phyloP scores from a whole-genome alignment of 1,140 invertebrate species.

The Drosophila trapezifrons region DNA sequence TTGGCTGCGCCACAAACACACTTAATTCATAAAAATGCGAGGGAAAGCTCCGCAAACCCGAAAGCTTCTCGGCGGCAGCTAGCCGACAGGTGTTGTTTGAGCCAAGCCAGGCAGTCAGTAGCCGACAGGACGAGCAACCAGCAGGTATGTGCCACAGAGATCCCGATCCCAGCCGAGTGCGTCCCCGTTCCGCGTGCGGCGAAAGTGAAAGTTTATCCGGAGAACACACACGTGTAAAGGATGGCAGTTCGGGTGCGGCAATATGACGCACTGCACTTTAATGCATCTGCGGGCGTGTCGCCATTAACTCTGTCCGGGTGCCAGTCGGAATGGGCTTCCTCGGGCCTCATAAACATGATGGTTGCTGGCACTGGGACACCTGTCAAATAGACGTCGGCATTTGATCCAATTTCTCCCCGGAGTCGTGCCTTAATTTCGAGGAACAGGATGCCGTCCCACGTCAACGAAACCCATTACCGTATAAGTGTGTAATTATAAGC shows the following conservation, averaged over 20 bases:
- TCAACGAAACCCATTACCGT: slow-evolving; percentile 6
- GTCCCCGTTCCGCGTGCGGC: background rate
- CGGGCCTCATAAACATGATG: slow-evolving; percentile 1
- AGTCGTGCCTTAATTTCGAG: background rate
- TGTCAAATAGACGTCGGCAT: slow-evolving; percentile 2
- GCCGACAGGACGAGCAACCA: slow-evolving; percentile 66
- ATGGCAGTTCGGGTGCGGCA: slow-evolving; percentile 18
- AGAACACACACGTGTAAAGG: slow-evolving; percentile 15
- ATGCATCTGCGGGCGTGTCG: slow-evolving; percentile 26
- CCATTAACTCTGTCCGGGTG: slow-evolving; percentile 16
- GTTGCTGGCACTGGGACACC: background rate
- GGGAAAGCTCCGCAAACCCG: slow-evolving; percentile 40
- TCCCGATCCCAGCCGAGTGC: background rate
- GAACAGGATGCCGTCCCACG: background rate
- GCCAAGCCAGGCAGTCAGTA: slow-evolving; percentile 47
- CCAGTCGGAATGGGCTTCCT: background rate
- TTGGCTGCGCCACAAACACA: slow-evolving; percentile 51
- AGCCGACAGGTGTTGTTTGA: slow-evolving; percentile 74
- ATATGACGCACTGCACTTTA: slow-evolving; percentile 23
- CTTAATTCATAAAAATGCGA: slow-evolving; percentile 77
- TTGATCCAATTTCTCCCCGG: background rate
- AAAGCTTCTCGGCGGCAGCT: slow-evolving; percentile 51
- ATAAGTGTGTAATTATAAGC: slow-evolving; percentile 14
- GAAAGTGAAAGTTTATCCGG: slow-evolving; percentile 29
- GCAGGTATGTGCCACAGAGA: slow-evolving; percentile 58